A percentile compares a stretch with the other conserved stretches of the same genome.
Evolutionary conservation across 2,113 vertebrate species (phyloP).

Genomic region (Petaurus breviceps): DNA sequence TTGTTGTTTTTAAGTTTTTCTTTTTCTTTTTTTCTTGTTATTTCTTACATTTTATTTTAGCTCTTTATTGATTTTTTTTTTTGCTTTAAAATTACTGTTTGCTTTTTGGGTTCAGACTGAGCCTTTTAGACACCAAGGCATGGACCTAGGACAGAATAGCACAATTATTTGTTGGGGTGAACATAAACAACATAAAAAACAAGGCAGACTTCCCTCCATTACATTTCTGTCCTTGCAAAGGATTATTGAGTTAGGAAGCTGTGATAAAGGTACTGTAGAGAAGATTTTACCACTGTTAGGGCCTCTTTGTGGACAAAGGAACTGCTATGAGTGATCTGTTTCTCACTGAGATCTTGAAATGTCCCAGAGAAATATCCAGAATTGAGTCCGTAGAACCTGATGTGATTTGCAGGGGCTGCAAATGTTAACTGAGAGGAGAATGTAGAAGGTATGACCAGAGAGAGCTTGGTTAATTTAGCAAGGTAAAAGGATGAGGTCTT

Average conservation of each 20-base stretch:
- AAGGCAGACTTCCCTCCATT: not conserved
- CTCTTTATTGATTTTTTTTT: not conserved
- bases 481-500: not conserved
- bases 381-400: not conserved
- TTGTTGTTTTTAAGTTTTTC: not conserved
- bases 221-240: not conserved
- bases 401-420: not conserved
- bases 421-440: not conserved
- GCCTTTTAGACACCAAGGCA: not conserved
- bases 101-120: not conserved
- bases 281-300: not conserved
- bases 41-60: not conserved
- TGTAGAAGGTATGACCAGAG: not conserved
- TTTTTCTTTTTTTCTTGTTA: not conserved
- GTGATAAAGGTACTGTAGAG: not conserved
- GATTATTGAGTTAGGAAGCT: not conserved
- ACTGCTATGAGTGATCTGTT: not conserved
- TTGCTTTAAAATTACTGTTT: not conserved
- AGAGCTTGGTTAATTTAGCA: not conserved
- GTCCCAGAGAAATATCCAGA: not conserved
- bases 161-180: not conserved
- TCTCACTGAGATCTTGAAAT: not conserved
- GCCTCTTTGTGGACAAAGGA: not conserved
- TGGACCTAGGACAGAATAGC: not conserved
- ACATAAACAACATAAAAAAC: not conserved